These are phyloP conservation scores for Cephalopterus ornatus DNA, from an alignment of 2,113 vertebrate genomes.

Conservation along the genomic window DNA sequence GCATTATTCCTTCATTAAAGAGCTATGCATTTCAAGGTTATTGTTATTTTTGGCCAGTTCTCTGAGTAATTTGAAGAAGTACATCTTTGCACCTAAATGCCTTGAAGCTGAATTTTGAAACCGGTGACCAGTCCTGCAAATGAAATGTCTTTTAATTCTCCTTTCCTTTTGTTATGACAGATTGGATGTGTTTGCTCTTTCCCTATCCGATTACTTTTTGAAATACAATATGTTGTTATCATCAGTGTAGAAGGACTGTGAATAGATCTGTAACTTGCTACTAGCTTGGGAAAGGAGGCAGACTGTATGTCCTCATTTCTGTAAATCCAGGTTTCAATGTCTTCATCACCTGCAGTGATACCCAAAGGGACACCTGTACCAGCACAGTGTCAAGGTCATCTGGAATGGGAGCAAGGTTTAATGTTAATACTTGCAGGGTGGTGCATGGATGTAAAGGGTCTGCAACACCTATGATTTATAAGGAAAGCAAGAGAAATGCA, in stretches of 20 bases:
- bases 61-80: not conserved
- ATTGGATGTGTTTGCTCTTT: not conserved
- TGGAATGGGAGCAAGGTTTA: not conserved
- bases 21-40: not conserved
- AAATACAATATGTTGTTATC: not conserved
- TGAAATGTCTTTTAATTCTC: not conserved
- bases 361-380: not conserved
- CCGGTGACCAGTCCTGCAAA: not conserved
- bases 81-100: not conserved
- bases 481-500: not conserved
- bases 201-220: not conserved
- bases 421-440: not conserved
- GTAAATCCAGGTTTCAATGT: not conserved
- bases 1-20: not conserved
- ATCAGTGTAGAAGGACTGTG: not conserved
- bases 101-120: not conserved
- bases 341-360: not conserved
- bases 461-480: not conserved
- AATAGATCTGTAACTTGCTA: not conserved
- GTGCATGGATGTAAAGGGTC: not conserved
- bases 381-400: not conserved
- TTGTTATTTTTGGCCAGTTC: not conserved
- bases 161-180: not conserved
- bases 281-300: not conserved
- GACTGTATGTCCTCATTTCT: not conserved